Evolutionary conservation across 2,113 vertebrate genomes (phyloP).

Genomic region (Crotalus helleri): DNA sequence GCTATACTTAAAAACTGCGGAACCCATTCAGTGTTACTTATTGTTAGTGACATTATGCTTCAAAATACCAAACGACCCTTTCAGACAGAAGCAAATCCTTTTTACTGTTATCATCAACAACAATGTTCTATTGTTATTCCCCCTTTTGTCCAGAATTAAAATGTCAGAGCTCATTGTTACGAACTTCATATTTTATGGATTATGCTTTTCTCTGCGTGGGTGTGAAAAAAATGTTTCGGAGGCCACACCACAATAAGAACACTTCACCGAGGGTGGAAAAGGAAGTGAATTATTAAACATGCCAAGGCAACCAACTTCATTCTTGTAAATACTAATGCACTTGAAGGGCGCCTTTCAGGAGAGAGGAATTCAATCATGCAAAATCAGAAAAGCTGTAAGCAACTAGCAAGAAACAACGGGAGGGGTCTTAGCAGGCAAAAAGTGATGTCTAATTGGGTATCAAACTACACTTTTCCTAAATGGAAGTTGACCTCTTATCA

Average conservation of each 20-base stretch:
- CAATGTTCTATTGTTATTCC: background rate
- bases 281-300: slow-evolving; percentile 30
- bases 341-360: slow-evolving; percentile 9
- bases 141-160: slow-evolving; percentile 14
- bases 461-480: background rate
- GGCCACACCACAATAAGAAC: background rate
- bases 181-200: slow-evolving; percentile 27
- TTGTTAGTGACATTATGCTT: slow-evolving; percentile 18
- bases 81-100: slow-evolving; percentile 22
- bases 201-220: background rate
- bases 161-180: slow-evolving; percentile 3
- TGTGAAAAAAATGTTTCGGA: slow-evolving; percentile 18
- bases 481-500: background rate
- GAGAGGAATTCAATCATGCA: slow-evolving; percentile 8
- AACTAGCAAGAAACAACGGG: slow-evolving; percentile 14
- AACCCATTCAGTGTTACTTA: slow-evolving; percentile 18
- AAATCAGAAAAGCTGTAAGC: slow-evolving; percentile 1
- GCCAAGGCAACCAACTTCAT: slow-evolving; percentile 1
- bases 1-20: background rate
- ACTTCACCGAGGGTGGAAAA: background rate
- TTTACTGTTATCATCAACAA: slow-evolving; percentile 10
- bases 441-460: background rate
- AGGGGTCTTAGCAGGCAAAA: background rate
- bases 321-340: background rate
- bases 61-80: slow-evolving; percentile 4